These are phyloP conservation scores for Sciurus carolinensis DNA, from an alignment of 2,797 vertebrate species.

Conservation along the genomic window DNA sequence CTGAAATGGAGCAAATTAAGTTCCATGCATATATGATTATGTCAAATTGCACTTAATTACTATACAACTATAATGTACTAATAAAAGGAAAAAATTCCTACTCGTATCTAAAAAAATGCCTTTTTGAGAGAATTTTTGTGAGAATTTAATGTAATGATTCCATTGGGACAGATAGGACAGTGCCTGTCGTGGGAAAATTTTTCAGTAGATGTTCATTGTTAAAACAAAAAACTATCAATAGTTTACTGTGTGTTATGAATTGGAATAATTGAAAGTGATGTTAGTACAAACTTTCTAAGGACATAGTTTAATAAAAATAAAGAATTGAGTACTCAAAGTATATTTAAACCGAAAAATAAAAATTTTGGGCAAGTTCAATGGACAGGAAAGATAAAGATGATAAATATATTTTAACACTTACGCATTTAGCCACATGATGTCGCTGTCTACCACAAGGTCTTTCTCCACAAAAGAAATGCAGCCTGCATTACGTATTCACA, in stretches of 20 bases:
- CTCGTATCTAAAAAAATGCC: neutral
- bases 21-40: too few relatives aligned
- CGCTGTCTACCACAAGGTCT: slow-evolving; percentile 80
- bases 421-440: slow-evolving; percentile 81
- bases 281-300: neutral
- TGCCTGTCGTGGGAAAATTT: neutral
- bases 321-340: neutral
- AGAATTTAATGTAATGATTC: neutral
- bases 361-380: neutral
- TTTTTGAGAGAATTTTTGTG: neutral
- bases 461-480: neutral
- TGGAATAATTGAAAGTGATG: neutral
- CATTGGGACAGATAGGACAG: neutral
- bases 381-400: neutral
- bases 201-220: neutral
- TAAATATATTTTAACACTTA: neutral
- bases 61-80: neutral
- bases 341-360: slow-evolving; percentile 48
- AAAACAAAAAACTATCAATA: neutral
- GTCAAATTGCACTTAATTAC: too few relatives aligned
- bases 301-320: neutral
- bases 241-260: neutral
- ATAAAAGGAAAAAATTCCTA: too few relatives aligned
- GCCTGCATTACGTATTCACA: neutral
- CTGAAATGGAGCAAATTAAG: too few relatives aligned